Percentiles rank a stretch among this genome's conserved stretches.
phyloP scores from a whole-genome alignment of 1,140 invertebrate species.

The Procambarus virginalis region DNA sequence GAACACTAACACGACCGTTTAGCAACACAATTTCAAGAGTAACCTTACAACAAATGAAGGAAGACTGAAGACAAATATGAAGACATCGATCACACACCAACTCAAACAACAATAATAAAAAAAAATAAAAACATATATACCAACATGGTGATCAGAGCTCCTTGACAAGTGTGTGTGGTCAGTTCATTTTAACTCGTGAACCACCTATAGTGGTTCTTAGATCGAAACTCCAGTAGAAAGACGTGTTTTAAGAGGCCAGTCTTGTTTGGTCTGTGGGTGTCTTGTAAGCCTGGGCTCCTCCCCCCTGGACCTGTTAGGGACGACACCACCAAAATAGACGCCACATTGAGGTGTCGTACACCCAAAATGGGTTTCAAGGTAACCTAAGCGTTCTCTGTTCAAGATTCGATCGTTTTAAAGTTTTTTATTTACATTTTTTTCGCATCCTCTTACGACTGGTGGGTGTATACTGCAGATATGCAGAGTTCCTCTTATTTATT shows the following conservation, averaged over 20 bases:
- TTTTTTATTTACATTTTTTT: not conserved
- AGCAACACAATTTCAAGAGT: not conserved
- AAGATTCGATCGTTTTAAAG: not conserved
- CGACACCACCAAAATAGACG: not conserved
- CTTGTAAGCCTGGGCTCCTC: not conserved
- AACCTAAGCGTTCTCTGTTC: not conserved
- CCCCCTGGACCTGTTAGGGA: not conserved
- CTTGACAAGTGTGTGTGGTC: not conserved
- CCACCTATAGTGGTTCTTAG: not conserved
- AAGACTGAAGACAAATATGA: not conserved
- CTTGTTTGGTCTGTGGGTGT: not conserved
- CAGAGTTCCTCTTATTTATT: no score
- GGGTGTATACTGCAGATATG: no score
- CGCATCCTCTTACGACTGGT: not conserved
- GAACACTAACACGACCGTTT: no score
- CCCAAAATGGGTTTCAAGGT: not conserved
- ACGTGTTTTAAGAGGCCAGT: not conserved
- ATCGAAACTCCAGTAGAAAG: not conserved
- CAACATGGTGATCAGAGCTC: not conserved
- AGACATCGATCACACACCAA: not conserved
- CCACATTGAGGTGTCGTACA: not conserved
- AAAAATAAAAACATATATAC: not conserved
- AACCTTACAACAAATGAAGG: not conserved
- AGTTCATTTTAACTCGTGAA: constrained; percentile 3
- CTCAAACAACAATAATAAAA: not conserved